Evolutionary conservation across 2,888 invertebrate genomes (phyloP).

Genomic region (Limnephilus lunatus): DNA sequence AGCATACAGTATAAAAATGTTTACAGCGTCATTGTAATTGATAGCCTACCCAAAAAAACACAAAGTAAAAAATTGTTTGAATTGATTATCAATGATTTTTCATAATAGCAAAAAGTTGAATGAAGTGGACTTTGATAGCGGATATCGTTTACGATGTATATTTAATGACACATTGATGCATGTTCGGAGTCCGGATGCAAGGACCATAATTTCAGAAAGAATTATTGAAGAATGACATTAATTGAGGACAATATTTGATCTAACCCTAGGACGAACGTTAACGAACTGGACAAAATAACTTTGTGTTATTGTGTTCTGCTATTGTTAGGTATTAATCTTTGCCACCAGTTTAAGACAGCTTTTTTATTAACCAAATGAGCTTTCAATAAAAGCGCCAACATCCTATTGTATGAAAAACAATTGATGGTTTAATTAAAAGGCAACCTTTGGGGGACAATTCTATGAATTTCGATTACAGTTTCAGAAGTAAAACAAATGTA

Average conservation of each 20-base stretch:
- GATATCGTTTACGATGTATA: not conserved
- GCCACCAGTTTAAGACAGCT: not conserved
- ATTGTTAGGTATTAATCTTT: not conserved
- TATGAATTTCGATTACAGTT: not conserved
- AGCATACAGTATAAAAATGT: not conserved
- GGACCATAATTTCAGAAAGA: not conserved
- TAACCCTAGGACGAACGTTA: too few species aligned
- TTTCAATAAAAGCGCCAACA: too few species aligned
- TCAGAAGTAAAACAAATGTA: not conserved
- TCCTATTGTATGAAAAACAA: too few species aligned
- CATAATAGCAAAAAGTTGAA: not conserved
- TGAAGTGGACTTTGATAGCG: not conserved
- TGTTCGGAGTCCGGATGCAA: not conserved
- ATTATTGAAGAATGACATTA: not conserved
- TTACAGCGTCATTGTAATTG: conserved; percentile 8
- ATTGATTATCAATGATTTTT: not conserved
- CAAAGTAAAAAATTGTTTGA: not conserved
- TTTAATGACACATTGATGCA: not conserved
- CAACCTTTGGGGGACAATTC: not conserved
- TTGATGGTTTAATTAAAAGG: too few species aligned
- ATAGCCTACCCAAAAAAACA: not conserved
- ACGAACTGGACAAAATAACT: not conserved
- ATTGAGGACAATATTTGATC: not conserved
- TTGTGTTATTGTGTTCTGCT: not conserved
- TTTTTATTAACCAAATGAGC: too few species aligned